These are phyloP conservation scores for Poecilus cupreus DNA, from an alignment of 2,888 invertebrate species.

Conservation along the genomic window DNA sequence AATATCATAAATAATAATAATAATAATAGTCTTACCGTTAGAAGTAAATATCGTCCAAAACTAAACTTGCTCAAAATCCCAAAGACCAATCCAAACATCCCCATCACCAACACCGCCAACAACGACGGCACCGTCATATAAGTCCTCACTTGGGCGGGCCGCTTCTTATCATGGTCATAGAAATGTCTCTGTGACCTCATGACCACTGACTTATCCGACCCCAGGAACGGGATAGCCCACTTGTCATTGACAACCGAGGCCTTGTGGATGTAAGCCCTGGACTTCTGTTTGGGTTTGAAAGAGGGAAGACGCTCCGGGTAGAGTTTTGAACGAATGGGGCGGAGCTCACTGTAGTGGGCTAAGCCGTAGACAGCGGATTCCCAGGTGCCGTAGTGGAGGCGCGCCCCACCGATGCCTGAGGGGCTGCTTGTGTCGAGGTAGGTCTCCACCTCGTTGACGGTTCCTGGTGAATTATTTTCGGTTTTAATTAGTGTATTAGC, in stretches of 20 bases:
- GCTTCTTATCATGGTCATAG: conserved; percentile 79
- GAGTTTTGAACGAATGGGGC: conserved; percentile 79
- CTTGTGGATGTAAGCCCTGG: conserved; percentile 76
- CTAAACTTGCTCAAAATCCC: conserved; percentile 77
- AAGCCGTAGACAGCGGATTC: conserved; percentile 89
- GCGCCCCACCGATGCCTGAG: conserved; percentile 71
- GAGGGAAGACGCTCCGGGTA: conserved; percentile 80
- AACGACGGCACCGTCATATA: conserved; percentile 77
- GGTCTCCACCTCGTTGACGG: conserved; percentile 85
- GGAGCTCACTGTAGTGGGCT: conserved; percentile 79
- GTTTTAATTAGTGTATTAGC: too few species aligned
- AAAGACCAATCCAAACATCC: conserved; percentile 79
- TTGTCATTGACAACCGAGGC: conserved; percentile 67
- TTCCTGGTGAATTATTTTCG: conserved; percentile 72
- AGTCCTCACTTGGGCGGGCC: conserved; percentile 87
- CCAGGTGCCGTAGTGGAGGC: conserved; percentile 91
- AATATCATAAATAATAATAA: too few species aligned
- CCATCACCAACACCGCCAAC: conserved; percentile 72
- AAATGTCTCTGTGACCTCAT: conserved; percentile 86
- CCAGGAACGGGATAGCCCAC: conserved; percentile 88
- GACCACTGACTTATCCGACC: conserved; percentile 89
- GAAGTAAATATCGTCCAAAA: conserved; percentile 79
- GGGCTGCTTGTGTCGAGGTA: conserved; percentile 75
- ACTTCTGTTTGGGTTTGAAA: conserved; percentile 77
- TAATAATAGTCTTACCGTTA: conserved; percentile 79